Evolutionary conservation across 2,113 vertebrate genomes (phyloP).

Genomic region (Apaloderma vittatum): DNA sequence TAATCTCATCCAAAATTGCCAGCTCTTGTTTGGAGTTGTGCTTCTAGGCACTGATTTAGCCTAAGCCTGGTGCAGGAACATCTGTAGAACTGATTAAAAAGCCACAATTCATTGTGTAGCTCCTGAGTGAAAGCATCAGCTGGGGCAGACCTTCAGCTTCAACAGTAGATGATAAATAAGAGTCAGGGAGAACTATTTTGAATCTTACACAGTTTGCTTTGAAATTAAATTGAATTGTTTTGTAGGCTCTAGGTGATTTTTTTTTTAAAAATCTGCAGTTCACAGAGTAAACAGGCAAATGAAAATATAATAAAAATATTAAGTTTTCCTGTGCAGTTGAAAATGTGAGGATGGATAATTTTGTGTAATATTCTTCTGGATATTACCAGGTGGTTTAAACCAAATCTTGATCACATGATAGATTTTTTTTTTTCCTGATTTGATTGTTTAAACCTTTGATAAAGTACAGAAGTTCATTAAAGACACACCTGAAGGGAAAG

Average conservation of each 20-base stretch:
- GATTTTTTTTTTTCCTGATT: neutral
- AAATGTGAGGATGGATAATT: neutral
- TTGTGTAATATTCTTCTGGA: neutral
- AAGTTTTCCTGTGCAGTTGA: neutral
- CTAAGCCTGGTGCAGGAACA: neutral
- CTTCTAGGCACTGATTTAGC: neutral
- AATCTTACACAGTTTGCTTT: neutral
- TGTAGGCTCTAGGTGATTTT: neutral
- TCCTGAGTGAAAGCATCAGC: neutral
- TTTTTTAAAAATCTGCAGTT: neutral
- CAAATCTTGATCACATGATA: neutral
- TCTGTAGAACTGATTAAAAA: neutral
- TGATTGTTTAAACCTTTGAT: neutral
- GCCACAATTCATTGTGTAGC: neutral
- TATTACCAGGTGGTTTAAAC: neutral
- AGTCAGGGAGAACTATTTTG: neutral
- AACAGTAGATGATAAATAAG: neutral
- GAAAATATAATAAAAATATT: neutral
- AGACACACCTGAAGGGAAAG: neutral
- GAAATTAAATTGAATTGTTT: neutral
- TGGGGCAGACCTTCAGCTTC: neutral
- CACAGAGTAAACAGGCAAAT: neutral
- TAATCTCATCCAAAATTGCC: neutral
- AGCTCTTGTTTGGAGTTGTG: rapidly evolving
- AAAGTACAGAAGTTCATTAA: neutral